These are phyloP conservation scores for Arothron firmamentum DNA, from an alignment of 2,113 vertebrate species.

Conservation along the genomic window DNA sequence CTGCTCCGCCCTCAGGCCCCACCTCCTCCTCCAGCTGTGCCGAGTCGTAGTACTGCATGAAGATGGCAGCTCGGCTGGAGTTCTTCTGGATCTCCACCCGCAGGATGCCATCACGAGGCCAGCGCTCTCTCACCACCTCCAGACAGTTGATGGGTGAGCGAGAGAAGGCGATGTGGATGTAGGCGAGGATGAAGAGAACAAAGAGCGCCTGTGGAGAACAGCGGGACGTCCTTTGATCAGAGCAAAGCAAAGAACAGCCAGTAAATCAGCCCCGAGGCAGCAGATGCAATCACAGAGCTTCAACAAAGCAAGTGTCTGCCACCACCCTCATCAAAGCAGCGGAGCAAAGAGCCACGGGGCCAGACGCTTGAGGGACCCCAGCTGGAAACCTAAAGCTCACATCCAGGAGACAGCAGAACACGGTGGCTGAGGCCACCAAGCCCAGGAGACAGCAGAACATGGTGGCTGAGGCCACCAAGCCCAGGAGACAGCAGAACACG, in stretches of 20 bases:
- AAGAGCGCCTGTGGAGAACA: slow-evolving; percentile 82
- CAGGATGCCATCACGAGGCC: slow-evolving; percentile 91
- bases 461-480: too few species aligned
- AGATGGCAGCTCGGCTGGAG: slow-evolving; percentile 86
- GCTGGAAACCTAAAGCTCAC: too few species aligned
- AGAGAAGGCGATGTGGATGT: slow-evolving; percentile 97
- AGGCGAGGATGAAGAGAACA: slow-evolving; percentile 95
- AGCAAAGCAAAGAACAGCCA: background rate
- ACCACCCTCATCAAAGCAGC: too few species aligned
- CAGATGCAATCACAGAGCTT: background rate
- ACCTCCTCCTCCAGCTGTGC: slow-evolving; percentile 63
- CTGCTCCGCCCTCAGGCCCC: slow-evolving; percentile 51
- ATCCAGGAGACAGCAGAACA: too few species aligned
- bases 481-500: too few species aligned
- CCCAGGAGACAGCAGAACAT: too few species aligned
- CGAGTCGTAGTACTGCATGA: slow-evolving; percentile 86
- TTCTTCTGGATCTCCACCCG: slow-evolving; percentile 94
- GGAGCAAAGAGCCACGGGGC: too few species aligned
- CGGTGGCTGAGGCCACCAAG: too few species aligned
- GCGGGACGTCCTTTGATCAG: background rate
- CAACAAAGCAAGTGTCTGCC: too few species aligned
- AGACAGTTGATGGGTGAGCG: slow-evolving; percentile 94
- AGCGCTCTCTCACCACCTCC: slow-evolving; percentile 91
- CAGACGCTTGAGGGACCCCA: too few species aligned
- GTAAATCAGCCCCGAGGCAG: background rate